Conservation (phyloP, 2,113 vertebrate genomes). For the Otis tarda region DNA sequence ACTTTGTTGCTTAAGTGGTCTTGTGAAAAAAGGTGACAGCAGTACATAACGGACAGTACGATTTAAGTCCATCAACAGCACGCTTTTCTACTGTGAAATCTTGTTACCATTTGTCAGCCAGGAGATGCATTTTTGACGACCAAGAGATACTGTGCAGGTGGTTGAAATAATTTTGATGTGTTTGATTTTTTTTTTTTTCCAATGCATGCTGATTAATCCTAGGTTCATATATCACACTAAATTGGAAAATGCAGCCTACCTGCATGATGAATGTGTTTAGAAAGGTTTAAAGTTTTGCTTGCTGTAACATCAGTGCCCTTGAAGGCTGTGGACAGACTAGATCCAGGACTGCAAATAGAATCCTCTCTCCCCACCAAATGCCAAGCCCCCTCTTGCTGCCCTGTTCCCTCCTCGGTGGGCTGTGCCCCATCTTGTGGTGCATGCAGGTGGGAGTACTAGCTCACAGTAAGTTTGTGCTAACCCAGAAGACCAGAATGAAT, state of each 20-base stretch:
- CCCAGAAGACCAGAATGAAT: neutral
- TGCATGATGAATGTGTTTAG: conserved; percentile 2
- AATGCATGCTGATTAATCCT: conserved; percentile 18
- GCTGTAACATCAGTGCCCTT: neutral
- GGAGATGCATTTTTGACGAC: conserved; percentile 32
- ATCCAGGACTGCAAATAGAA: neutral
- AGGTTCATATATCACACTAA: neutral
- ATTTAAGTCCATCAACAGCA: neutral
- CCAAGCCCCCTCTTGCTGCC: neutral
- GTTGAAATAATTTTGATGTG: conserved; percentile 28
- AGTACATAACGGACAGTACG: rapidly evolving
- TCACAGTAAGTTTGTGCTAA: neutral
- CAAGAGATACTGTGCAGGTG: neutral
- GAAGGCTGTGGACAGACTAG: neutral
- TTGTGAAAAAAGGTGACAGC: neutral
- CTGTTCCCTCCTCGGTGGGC: neutral
- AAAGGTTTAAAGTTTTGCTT: neutral
- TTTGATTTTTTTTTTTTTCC: neutral
- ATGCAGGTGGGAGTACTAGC: neutral
- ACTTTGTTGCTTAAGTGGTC: conserved; percentile 16
- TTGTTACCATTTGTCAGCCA: neutral
- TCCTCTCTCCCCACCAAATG: neutral
- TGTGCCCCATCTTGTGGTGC: rapidly evolving
- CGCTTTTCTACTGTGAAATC: neutral
- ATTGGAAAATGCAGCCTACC: conserved; percentile 6